Evolutionary conservation across 1,140 invertebrate species (phyloP).

Genomic region (Copidosoma floridanum): DNA sequence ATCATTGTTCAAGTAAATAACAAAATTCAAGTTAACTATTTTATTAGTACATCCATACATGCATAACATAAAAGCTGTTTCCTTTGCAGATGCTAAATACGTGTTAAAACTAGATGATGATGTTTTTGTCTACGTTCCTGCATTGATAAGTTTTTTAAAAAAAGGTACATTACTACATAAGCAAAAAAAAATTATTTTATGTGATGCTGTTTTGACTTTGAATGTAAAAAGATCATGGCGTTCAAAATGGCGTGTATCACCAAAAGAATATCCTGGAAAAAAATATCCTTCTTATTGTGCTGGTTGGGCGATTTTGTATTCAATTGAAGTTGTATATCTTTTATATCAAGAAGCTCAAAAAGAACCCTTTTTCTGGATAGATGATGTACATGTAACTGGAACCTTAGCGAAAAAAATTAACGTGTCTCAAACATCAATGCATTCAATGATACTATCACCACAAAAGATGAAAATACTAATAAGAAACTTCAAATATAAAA

Average conservation of each 20-base stretch:
- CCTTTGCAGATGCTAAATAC: slow-evolving; percentile 65
- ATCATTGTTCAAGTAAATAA: slow-evolving; percentile 61
- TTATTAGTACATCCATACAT: neutral
- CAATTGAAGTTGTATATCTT: slow-evolving; percentile 66
- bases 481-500: slow-evolving; percentile 35
- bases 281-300: slow-evolving; percentile 73
- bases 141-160: slow-evolving; percentile 64
- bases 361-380: slow-evolving; percentile 78
- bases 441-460: slow-evolving; percentile 55
- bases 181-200: slow-evolving; percentile 62
- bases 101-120: slow-evolving; percentile 79
- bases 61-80: slow-evolving; percentile 16
- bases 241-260: slow-evolving; percentile 77
- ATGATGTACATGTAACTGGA: slow-evolving; percentile 81
- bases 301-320: slow-evolving; percentile 75
- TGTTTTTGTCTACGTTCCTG: slow-evolving; percentile 72
- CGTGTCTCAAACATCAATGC: slow-evolving; percentile 58
- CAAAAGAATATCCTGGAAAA: slow-evolving; percentile 63
- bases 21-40: neutral
- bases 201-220: slow-evolving; percentile 54
- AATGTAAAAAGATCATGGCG: slow-evolving; percentile 63
- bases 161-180: slow-evolving; percentile 60
- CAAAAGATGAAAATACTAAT: slow-evolving; percentile 43
- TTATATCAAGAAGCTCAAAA: slow-evolving; percentile 66
- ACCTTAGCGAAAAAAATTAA: slow-evolving; percentile 64